Conservation (phyloP, 2,888 invertebrate species). For the Leptinotarsa juncta region DNA sequence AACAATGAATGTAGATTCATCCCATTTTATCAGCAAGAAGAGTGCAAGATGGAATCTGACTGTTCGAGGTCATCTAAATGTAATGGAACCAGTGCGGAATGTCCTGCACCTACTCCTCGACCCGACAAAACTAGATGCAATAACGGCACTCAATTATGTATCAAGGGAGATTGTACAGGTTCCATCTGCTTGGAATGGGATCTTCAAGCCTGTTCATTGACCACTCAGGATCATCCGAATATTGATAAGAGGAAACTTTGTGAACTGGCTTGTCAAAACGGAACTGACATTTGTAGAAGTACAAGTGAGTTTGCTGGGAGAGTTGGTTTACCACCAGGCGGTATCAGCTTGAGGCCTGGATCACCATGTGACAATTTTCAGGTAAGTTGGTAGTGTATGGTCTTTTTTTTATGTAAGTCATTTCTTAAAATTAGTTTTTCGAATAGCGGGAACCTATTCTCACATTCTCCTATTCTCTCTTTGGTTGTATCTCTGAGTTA, state of each 20-base stretch:
- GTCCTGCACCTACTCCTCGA: conserved; percentile 85
- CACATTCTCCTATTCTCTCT: too few species aligned
- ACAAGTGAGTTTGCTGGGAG: conserved; percentile 86
- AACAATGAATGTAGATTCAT: conserved; percentile 85
- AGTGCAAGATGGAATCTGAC: conserved; percentile 87
- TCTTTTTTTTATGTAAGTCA: neutral
- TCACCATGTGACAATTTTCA: conserved; percentile 99
- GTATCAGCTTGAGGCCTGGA: conserved; percentile 91
- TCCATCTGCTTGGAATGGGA: conserved; percentile 96
- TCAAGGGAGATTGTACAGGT: conserved; percentile 91
- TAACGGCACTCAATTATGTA: conserved; percentile 89
- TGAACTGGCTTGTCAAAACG: conserved; percentile 96
- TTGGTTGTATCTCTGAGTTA: too few species aligned
- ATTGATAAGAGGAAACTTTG: conserved; percentile 89
- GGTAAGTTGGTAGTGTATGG: conserved; percentile 65
- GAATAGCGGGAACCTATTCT: too few species aligned
- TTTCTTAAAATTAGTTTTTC: too few species aligned
- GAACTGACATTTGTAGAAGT: conserved; percentile 83
- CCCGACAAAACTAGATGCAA: conserved; percentile 94
- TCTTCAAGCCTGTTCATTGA: conserved; percentile 94
- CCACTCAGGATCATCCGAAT: conserved; percentile 79
- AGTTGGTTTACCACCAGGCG: conserved; percentile 81
- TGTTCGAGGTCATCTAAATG: conserved; percentile 92
- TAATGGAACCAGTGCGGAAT: conserved; percentile 86
- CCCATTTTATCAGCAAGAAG: conserved; percentile 71